Evolutionary conservation across 2,888 invertebrate genomes (phyloP).

Genomic region (Monochamus alternatus): DNA sequence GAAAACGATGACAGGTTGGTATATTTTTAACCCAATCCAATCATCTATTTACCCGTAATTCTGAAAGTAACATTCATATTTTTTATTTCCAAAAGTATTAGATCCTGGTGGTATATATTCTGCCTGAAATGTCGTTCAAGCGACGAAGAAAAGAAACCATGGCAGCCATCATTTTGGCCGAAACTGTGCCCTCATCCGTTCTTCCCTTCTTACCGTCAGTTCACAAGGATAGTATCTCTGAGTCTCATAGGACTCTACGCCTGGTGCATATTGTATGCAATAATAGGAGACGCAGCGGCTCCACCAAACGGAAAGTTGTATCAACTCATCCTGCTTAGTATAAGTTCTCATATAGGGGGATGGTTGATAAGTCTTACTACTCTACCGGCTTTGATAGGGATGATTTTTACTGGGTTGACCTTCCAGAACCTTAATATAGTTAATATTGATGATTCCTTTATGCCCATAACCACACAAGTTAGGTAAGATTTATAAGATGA

Average conservation of each 20-base stretch:
- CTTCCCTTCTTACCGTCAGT: conserved; percentile 87
- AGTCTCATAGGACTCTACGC: conserved; percentile 81
- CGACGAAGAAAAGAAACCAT: conserved; percentile 74
- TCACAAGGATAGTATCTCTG: conserved; percentile 83
- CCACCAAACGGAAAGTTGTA: conserved; percentile 89
- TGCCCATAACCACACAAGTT: conserved; percentile 74
- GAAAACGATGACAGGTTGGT: conserved; percentile 17
- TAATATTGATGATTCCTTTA: conserved; percentile 77
- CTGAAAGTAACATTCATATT: background rate
- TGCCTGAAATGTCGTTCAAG: conserved; percentile 84
- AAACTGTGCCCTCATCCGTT: conserved; percentile 87
- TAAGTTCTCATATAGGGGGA: conserved; percentile 87
- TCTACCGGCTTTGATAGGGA: conserved; percentile 89
- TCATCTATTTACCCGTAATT: too few relatives aligned
- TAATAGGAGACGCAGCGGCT: conserved; percentile 84
- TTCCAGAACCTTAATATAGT: conserved; percentile 84
- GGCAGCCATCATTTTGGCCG: conserved; percentile 88
- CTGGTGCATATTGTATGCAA: conserved; percentile 80
- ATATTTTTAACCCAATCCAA: background rate
- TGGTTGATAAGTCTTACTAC: conserved; percentile 85
- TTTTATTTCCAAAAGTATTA: conserved; percentile 62
- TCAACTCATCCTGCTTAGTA: conserved; percentile 81
- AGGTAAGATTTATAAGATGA: conserved; percentile 14
- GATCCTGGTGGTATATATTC: conserved; percentile 88
- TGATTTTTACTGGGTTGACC: conserved; percentile 86